Evolutionary conservation across 2,888 invertebrate species (phyloP).

Genomic region (Neoscelio sp.): DNA sequence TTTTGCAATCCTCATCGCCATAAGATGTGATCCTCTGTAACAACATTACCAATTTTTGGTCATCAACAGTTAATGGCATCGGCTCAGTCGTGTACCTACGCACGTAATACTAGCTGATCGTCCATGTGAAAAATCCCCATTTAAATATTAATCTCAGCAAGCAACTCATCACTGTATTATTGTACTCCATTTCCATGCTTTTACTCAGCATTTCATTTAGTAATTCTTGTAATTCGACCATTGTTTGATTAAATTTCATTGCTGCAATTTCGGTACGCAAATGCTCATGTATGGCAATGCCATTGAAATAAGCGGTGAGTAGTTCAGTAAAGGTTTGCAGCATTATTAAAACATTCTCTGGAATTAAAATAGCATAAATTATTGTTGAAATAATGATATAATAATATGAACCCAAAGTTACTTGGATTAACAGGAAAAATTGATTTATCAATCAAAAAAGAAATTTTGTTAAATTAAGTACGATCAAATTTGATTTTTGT

Average conservation of each 20-base stretch:
- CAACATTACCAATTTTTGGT: conserved; percentile 53
- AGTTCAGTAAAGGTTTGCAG: conserved; percentile 71
- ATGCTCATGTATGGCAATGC: conserved; percentile 75
- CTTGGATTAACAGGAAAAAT: no score
- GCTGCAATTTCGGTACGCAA: conserved; percentile 68
- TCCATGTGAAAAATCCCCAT: conserved; percentile 73
- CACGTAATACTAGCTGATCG: conserved; percentile 73
- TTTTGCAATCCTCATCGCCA: conserved; percentile 69
- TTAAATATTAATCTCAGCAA: conserved; percentile 71
- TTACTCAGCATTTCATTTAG: conserved; percentile 71
- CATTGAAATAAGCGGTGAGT: conserved; percentile 72
- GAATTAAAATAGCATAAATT: no score
- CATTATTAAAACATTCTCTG: conserved; percentile 53
- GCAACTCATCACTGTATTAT: conserved; percentile 66
- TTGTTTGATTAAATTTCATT: conserved; percentile 72
- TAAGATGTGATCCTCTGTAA: background rate
- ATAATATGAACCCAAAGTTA: no score
- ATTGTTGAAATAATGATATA: background rate
- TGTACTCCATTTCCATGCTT: conserved; percentile 66
- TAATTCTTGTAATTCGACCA: conserved; percentile 73
- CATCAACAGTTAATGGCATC: conserved; percentile 70
- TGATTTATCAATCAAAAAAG: no score
- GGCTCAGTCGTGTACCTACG: conserved; percentile 65
- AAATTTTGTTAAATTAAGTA: no score
- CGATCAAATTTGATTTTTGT: no score